Evolutionary conservation across 1,140 invertebrate species (phyloP).

Genomic region (Chionoecetes opilio): DNA sequence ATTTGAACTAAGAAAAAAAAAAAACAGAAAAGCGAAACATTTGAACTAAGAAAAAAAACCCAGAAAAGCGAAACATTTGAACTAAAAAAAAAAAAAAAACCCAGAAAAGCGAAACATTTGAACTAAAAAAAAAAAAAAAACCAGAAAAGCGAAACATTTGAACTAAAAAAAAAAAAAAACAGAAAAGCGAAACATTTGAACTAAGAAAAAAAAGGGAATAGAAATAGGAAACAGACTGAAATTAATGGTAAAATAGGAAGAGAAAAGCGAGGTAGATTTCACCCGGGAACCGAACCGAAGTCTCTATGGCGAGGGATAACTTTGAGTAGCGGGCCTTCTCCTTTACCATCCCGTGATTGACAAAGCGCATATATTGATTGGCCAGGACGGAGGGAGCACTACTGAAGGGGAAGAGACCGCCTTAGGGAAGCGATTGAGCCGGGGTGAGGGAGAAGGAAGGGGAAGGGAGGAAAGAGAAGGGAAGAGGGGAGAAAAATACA

Average conservation of each 20-base stretch:
- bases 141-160: neutral
- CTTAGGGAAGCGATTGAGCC: constrained; percentile 37
- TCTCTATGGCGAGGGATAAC: neutral
- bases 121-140: neutral
- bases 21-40: neutral
- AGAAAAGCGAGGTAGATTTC: neutral
- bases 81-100: too few species aligned
- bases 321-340: neutral
- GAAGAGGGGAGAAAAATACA: constrained; percentile 6
- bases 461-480: neutral
- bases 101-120: too few species aligned
- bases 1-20: neutral
- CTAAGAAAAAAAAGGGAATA: neutral
- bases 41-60: too few species aligned
- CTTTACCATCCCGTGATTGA: constrained; percentile 57
- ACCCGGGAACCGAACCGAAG: neutral
- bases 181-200: neutral
- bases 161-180: too few species aligned
- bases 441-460: constrained; percentile 28
- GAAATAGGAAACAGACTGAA: neutral
- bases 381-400: neutral
- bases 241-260: neutral
- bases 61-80: too few species aligned
- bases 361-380: constrained; percentile 76
- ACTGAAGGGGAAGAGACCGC: constrained; percentile 20